Evolutionary conservation across 1,140 invertebrate genomes (phyloP), one percentile per base, ranked within the genome.

Genomic region (Dreissena rostriformis): DNA sequence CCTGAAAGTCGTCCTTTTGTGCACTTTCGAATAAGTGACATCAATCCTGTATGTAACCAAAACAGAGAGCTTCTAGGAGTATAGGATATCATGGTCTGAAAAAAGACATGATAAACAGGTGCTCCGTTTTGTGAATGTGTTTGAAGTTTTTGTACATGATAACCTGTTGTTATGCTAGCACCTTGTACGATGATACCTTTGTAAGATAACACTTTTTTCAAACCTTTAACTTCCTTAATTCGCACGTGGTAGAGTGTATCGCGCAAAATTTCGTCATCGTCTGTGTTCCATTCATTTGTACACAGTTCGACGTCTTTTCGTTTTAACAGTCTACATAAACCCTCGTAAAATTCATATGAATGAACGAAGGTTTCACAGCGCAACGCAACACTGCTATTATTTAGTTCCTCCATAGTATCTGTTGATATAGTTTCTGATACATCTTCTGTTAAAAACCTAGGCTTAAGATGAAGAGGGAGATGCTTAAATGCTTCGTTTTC

Each of bases 391-490:
- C 17, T 29, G 29, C 76, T 78, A 24, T 68, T 75, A 57, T 61
- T 55, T 10, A 75, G 19, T 15, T 28, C 55, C 19, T 12, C 26
- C 39, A 83, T 55, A 22, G 28, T 19, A 14, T 67, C 52, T 14
- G 29, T 55, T 8, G 19, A 29, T 55, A 76, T 55, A 15, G 65
- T 14, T 67, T 83, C 72, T 14, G 12, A 6, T 14, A 83, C 72
- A 19, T 68, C 71, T 1, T 57, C 52, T 0, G 72, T 75, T 12
- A 83, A n/a, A 49, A 83, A 68, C 12, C 39, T n/a, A 17, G 81
- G 81, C 26, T 53, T 52, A n/a, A 83, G 6, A 8, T 53, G 24
- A 57, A 55, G n/a, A 53, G 81, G 81, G 8, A 53, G 55, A 24
- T 12, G 63, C 26, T 29, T 24, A 17, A 39, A 57, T 22, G 61